Base-by-base conservation (phyloP, 2,888 invertebrate genomes). In the Rosalia funebris region DNA sequence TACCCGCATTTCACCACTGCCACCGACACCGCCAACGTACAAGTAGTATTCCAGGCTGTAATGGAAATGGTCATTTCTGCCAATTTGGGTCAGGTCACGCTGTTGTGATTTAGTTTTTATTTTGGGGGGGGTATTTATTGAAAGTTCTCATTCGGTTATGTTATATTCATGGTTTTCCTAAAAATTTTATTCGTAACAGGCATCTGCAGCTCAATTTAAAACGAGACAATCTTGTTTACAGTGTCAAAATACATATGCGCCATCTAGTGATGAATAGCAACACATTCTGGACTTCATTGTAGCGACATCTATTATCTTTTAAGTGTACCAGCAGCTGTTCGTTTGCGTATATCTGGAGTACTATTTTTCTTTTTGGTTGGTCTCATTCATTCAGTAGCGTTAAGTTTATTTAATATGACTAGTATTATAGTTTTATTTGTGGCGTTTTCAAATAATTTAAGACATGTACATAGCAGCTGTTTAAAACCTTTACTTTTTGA, bases 1-100 rank as follows among this genome's bases (percentile, higher is more conserved):
- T 88, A 87, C 76, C 87, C 88, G 1, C 88, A 88, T 78, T 88
- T 88, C 75, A 88, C 87, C 36, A 88, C 88, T 9, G 88, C 88
- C 20, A 88, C 88, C 0, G 88, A 88, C 72, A 88, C 88, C 16
- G 86, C 86, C 66, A 88, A 88, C 77, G 86, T 88, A 25, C 86
- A 87, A 77, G 87, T 87, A 12, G 88, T 88, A 19, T 88, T 88
- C 71, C 86, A 88, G 72, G 85, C 86, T 32, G 87, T 88, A 59
- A 87, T 88, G 86, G 87, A 88, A 77, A 87, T 86, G 74, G 87
- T 88, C 34, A 84, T 88, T 57, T 83, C 85, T 63, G 86, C 87
- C 66, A 88, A 88, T 79, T 81, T 88, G 42, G 83, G 84, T 42
- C 84, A 84, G 63, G 84, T 86, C 36, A 85, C 86, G 19, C 76